Conservation (phyloP, 2,113 vertebrate genomes). For the Scatophagus argus region DNA sequence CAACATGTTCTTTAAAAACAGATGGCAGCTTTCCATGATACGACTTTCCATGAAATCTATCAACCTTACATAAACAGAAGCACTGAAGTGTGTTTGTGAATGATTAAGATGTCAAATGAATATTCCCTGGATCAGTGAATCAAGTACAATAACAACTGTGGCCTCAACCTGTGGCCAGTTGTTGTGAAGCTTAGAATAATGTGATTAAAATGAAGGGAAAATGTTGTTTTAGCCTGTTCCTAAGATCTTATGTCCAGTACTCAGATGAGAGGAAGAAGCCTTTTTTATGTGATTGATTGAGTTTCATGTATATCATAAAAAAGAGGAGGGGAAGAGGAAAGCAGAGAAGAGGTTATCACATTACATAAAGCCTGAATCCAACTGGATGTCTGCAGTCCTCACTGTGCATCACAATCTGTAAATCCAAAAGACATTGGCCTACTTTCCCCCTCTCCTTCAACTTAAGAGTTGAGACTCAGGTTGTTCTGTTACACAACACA, state of each 20-base stretch:
- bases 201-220: not conserved
- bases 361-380: not conserved
- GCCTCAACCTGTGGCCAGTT: not conserved
- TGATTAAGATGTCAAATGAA: not conserved
- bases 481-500: not conserved
- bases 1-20: slow-evolving; percentile 26
- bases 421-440: not conserved
- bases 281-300: slow-evolving; percentile 2
- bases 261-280: not conserved
- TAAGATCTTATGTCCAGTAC: not conserved
- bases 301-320: not conserved
- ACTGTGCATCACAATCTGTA: not conserved
- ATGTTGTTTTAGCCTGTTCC: not conserved
- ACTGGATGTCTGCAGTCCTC: slow-evolving; percentile 11
- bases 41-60: slow-evolving; percentile 41
- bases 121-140: not conserved
- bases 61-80: not conserved
- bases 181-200: not conserved
- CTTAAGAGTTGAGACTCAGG: not conserved
- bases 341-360: slow-evolving; percentile 4
- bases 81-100: slow-evolving; percentile 1
- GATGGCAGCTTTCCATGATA: not conserved
- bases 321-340: not conserved
- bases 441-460: slow-evolving; percentile 5
- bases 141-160: not conserved